phyloP scores from a whole-genome alignment of 2,797 vertebrate genomes.

The Podarcis lilfordi region DNA sequence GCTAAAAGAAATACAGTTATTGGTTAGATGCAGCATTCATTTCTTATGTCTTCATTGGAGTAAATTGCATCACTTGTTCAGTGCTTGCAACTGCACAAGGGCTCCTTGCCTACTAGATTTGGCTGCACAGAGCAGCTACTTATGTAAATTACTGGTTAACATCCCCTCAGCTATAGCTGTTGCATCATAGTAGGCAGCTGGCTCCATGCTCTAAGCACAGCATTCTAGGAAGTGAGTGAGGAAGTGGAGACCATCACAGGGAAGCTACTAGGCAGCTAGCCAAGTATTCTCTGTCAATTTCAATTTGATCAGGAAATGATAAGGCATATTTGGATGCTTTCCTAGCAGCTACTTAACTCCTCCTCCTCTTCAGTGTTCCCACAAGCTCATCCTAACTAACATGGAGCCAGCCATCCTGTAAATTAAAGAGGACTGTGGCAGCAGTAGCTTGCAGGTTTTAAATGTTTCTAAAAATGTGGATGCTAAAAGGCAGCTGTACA shows the following conservation, averaged over 20 bases:
- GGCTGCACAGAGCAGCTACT: neutral
- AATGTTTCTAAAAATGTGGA: neutral
- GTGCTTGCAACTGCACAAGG: neutral
- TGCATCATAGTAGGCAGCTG: neutral
- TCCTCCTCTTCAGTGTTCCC: neutral
- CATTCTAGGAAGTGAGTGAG: neutral
- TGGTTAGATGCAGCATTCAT: neutral
- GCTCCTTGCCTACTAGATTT: neutral
- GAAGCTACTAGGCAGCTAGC: neutral
- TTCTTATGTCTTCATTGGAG: neutral
- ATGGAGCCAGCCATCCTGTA: neutral
- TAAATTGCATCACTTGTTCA: neutral
- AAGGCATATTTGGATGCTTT: constrained; percentile 5
- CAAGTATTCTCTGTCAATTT: neutral
- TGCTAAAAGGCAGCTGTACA: constrained; percentile 1
- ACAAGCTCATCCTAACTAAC: neutral
- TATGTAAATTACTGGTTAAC: constrained; percentile 2
- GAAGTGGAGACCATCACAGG: neutral
- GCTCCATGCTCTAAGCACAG: neutral
- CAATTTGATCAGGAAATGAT: constrained; percentile 7
- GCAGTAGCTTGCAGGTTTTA: neutral
- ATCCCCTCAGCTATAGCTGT: neutral
- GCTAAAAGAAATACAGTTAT: neutral
- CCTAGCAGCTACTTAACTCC: neutral
- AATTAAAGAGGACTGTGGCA: neutral